These are phyloP conservation scores for Galerucella pusilla DNA, from an alignment of 2,888 invertebrate species.

Conservation along the genomic window DNA sequence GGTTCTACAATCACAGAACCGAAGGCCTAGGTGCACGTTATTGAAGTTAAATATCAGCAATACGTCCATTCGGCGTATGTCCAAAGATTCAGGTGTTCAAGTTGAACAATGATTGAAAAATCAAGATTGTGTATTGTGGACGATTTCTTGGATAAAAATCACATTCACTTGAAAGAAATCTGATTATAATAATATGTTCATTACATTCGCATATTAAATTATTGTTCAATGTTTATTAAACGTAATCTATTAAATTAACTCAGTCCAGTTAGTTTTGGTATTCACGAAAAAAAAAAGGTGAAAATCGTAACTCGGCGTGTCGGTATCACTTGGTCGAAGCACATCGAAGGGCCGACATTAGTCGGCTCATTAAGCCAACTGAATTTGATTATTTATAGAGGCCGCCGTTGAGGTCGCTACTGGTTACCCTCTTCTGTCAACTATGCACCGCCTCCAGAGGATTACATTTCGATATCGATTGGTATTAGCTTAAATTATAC, in stretches of 20 bases:
- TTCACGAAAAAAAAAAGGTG: slow-evolving; percentile 15
- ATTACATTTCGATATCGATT: slow-evolving; percentile 52
- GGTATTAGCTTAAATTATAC: slow-evolving; percentile 55
- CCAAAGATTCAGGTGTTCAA: no score
- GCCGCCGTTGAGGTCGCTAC: slow-evolving; percentile 48
- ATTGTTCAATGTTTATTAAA: slow-evolving; percentile 8
- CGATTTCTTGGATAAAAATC: no score
- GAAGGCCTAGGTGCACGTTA: no score
- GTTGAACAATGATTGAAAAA: no score
- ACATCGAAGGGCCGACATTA: slow-evolving; percentile 44
- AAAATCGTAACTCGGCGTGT: slow-evolving; percentile 19
- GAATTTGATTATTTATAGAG: slow-evolving; percentile 55
- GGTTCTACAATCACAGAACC: no score
- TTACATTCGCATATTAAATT: no score
- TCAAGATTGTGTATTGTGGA: no score
- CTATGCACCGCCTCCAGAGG: slow-evolving; percentile 47
- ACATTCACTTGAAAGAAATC: no score
- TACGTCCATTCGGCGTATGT: no score
- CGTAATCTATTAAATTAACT: slow-evolving; percentile 7
- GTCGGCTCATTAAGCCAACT: slow-evolving; percentile 53
- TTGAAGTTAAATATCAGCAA: no score
- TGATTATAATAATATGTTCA: no score
- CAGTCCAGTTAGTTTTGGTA: slow-evolving; percentile 8
- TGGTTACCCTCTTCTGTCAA: slow-evolving; percentile 53
- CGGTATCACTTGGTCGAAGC: slow-evolving; percentile 13